Conservation (phyloP, 2,797 vertebrate genomes). For the Spinus olivaceus region DNA sequence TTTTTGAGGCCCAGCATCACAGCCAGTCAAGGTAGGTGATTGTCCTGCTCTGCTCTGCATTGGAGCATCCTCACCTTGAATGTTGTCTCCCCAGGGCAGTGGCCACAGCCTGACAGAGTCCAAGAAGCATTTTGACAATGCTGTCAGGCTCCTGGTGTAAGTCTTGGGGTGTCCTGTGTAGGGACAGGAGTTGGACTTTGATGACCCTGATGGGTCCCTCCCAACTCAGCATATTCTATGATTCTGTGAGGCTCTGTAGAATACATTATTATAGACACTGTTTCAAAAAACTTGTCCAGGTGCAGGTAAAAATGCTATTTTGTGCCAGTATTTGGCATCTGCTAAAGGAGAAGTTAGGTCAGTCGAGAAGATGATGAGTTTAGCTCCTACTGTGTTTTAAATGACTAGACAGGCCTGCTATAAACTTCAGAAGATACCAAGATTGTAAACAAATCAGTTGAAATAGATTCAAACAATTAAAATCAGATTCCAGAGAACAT, state of each 20-base stretch:
- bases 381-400: background rate
- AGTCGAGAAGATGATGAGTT: background rate
- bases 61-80: background rate
- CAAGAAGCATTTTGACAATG: background rate
- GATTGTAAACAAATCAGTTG: background rate
- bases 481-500: background rate
- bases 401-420: background rate
- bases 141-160: background rate
- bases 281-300: background rate
- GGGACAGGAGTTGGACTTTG: background rate
- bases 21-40: background rate
- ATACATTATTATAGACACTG: background rate
- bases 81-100: background rate
- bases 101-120: background rate
- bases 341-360: background rate
- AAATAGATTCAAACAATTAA: background rate
- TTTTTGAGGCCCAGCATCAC: background rate
- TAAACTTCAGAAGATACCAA: background rate
- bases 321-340: background rate
- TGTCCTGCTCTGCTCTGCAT: background rate
- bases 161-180: accelerated
- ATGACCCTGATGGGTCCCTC: background rate
- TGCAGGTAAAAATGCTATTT: background rate
- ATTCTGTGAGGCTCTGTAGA: background rate
- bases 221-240: background rate